A percentile compares a stretch with the other conserved stretches of the same genome.
phyloP scores from a whole-genome alignment of 2,797 vertebrate genomes.

The Phrynocephalus vlangalii region DNA sequence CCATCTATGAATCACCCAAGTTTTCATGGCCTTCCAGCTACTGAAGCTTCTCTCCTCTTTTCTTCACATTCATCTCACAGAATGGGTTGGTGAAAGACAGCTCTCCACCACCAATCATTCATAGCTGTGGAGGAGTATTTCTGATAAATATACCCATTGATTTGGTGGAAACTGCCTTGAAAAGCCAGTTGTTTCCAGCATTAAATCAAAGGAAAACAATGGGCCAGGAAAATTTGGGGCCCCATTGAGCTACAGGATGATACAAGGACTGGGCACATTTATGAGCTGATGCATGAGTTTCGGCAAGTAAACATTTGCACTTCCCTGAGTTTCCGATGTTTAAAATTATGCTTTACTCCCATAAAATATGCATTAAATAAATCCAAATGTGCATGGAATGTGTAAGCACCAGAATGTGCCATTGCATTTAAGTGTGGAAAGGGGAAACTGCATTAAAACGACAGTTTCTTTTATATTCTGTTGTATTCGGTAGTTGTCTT shows the following conservation, averaged over 20 bases:
- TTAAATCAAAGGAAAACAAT: neutral
- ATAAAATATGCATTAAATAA: conserved; percentile 19
- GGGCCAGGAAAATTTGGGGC: neutral
- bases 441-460: conserved; percentile 17
- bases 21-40: neutral
- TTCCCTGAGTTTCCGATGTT: neutral
- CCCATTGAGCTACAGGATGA: neutral
- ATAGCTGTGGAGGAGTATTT: conserved; percentile 3
- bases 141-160: neutral
- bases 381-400: conserved; percentile 53
- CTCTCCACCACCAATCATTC: neutral
- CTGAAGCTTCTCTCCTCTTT: neutral
- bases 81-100: neutral
- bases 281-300: neutral
- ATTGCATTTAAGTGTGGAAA: conserved; percentile 12
- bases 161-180: neutral
- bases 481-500: conserved; percentile 10
- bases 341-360: conserved; percentile 7
- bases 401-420: conserved; percentile 26
- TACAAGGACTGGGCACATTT: neutral
- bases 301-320: neutral
- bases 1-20: neutral
- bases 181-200: neutral
- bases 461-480: neutral
- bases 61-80: neutral